Evolutionary conservation across 2,113 vertebrate genomes (phyloP), one percentile per base, ranked within the genome.

Genomic region (Pedionomus torquatus): DNA sequence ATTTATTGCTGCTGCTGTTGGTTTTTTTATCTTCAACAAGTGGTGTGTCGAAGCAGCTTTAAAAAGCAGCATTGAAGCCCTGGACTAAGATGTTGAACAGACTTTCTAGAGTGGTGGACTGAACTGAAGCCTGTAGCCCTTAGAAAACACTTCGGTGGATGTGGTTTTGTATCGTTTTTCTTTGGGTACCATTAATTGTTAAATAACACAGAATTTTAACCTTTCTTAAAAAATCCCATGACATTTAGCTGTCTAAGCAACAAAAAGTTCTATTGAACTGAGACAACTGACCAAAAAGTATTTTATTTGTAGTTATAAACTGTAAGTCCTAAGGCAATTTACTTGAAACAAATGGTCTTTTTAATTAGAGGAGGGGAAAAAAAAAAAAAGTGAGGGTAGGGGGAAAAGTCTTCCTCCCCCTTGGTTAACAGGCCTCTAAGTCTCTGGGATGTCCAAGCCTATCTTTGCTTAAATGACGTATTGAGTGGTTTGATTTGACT

Each of bases 141-240:
- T 87, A 52, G n/a, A 93, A 61, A 65, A 26, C 39, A 37, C 70
- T 75, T 61, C 63, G 74, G 74, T 96, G 77, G 75, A 86, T 96
- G 88, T 91, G 88, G 86, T 46, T 97, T 97, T 64, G 24, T 75
- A 39, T 86, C 5, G 0, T 91, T 95, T 97, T 87, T 80, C 88
- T 92, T 96, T 87, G 96, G 89, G 57, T 89, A 83, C 87, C 92
- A 44, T 95, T 93, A 91, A 92, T 95, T 89, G 71, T 95, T 94
- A 88, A 96, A 91, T 93, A 25, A 63, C 64, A 80, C 69, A 83
- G 65, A 96, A 91, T 95, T 98, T 97, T 98, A 98, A 97, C 96
- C 95, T 98, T 98, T 98, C 68, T 80, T 96, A 86, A 96, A 95
- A 95, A 97, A 98, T 98, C 98, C 91, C 98, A 98, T 98, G 98